These are phyloP conservation scores for Steromphala cineraria DNA, from an alignment of 2,888 invertebrate genomes.

Conservation along the genomic window DNA sequence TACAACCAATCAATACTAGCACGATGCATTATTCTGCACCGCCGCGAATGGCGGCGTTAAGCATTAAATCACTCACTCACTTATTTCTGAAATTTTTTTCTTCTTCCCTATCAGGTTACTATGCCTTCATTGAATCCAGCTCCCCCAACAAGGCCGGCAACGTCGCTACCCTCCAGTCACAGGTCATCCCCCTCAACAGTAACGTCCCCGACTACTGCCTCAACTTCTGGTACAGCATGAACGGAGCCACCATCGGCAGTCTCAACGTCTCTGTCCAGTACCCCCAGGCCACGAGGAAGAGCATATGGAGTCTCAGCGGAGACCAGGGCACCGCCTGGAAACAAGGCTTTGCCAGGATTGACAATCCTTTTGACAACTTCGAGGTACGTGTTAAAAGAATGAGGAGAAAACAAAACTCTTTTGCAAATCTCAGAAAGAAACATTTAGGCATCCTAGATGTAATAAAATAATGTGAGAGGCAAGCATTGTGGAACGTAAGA, in stretches of 20 bases:
- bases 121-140: conserved; percentile 63
- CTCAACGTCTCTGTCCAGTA: conserved; percentile 55
- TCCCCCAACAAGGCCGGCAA: conserved; percentile 71
- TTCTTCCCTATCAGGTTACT: conserved; percentile 51
- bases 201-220: conserved; percentile 53
- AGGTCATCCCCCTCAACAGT: conserved; percentile 43
- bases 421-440: too few species aligned
- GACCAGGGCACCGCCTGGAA: conserved; percentile 57
- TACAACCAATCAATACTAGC: too few species aligned
- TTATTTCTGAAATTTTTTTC: too few species aligned
- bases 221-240: conserved; percentile 71
- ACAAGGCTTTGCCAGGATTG: conserved; percentile 49
- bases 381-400: too few species aligned
- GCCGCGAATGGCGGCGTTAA: too few species aligned
- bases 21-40: too few species aligned
- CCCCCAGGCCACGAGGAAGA: conserved; percentile 17
- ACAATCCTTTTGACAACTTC: conserved; percentile 44
- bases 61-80: too few species aligned
- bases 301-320: conserved; percentile 43
- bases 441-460: too few species aligned
- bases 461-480: too few species aligned
- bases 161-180: conserved; percentile 63
- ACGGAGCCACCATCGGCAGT: conserved; percentile 58
- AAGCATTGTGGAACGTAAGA: too few species aligned
- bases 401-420: too few species aligned